phyloP scores from a whole-genome alignment of 1,140 invertebrate species.

The Helicoverpa zea region DNA sequence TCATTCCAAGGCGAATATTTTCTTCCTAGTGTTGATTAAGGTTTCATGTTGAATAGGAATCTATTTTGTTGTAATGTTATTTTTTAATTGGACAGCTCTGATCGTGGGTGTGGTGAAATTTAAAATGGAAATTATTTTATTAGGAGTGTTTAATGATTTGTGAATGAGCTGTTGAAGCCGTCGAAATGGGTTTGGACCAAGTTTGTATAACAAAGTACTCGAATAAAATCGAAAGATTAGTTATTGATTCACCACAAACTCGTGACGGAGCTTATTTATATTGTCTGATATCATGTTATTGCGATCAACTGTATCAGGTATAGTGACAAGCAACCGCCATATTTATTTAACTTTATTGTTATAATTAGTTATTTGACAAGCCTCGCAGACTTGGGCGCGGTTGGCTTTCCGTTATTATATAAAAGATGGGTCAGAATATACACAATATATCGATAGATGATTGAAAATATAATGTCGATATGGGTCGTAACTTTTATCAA shows the following conservation, averaged over 20 bases:
- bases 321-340: conserved; percentile 62
- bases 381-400: conserved; percentile 76
- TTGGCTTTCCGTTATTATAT: conserved; percentile 8
- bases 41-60: conserved; percentile 47
- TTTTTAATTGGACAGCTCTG: background rate
- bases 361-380: conserved; percentile 59
- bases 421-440: conserved; percentile 5
- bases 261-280: background rate
- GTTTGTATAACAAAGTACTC: too few relatives aligned
- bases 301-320: conserved; percentile 44
- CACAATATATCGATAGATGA: background rate
- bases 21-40: conserved; percentile 54
- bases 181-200: too few relatives aligned
- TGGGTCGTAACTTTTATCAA: background rate
- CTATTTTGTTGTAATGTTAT: conserved; percentile 48
- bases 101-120: background rate
- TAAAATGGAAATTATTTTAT: background rate
- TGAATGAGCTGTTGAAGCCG: too few relatives aligned
- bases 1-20: conserved; percentile 62
- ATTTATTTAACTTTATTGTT: conserved; percentile 71
- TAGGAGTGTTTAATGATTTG: too few relatives aligned
- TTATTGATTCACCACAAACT: background rate
- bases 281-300: conserved; percentile 41
- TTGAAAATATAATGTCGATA: background rate
- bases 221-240: too few relatives aligned